Conservation (phyloP, 2,113 vertebrate genomes). For the Trinectes maculatus region DNA sequence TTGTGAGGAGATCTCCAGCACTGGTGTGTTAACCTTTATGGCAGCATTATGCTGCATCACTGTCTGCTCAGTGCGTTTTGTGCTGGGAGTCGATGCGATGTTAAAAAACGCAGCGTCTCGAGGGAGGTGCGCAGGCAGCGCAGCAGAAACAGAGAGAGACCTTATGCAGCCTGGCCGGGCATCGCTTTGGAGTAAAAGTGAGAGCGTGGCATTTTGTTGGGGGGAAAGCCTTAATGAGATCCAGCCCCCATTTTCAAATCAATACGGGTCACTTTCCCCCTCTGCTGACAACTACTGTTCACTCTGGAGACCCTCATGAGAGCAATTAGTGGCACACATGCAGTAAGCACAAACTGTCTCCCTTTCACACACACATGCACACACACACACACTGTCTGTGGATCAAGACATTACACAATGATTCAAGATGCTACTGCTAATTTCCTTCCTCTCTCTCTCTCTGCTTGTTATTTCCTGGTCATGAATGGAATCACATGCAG, state of each 20-base stretch:
- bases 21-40: not conserved
- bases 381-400: constrained; percentile 1
- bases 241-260: constrained; percentile 58
- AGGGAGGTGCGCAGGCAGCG: constrained; percentile 12
- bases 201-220: constrained; percentile 36
- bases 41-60: not conserved
- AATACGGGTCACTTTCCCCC: constrained; percentile 53
- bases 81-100: not conserved
- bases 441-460: no score
- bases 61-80: not conserved
- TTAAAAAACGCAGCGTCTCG: constrained; percentile 20
- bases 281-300: constrained; percentile 57
- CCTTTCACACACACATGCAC: constrained; percentile 1
- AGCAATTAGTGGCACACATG: constrained; percentile 64
- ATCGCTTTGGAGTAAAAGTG: constrained; percentile 46
- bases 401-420: not conserved
- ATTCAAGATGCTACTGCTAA: constrained; percentile 8
- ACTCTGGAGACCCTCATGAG: constrained; percentile 54
- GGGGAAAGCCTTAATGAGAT: constrained; percentile 53
- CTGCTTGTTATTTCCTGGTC: constrained; percentile 18
- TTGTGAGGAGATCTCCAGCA: not conserved
- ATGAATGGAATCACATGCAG: no score
- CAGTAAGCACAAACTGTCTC: constrained; percentile 14
- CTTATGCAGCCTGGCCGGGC: constrained; percentile 26
- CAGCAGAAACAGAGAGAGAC: constrained; percentile 23